Conservation (phyloP, 2,113 vertebrate species). For the Plectropomus leopardus region DNA sequence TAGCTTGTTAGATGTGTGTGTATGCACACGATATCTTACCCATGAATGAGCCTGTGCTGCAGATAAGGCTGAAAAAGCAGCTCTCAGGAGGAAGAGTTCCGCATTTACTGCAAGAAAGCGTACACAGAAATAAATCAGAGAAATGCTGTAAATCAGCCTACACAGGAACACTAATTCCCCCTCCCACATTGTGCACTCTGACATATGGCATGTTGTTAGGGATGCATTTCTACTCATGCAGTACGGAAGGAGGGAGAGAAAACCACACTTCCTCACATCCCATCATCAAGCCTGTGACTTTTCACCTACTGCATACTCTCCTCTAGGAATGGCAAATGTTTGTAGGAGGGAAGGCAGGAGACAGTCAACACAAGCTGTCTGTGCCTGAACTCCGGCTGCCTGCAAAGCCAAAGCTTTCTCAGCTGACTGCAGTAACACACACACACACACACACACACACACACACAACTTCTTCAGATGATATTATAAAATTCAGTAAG, state of each 20-base stretch:
- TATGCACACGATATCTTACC: slow-evolving; percentile 79
- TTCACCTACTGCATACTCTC: slow-evolving; percentile 68
- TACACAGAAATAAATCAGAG: slow-evolving; percentile 21
- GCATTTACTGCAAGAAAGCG: slow-evolving; percentile 87
- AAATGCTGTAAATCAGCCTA: neutral
- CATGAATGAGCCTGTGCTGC: slow-evolving; percentile 94
- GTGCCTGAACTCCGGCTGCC: slow-evolving; percentile 42
- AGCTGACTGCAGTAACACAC: slow-evolving; percentile 68
- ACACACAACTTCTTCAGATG: slow-evolving; percentile 29
- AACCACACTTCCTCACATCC: slow-evolving; percentile 30
- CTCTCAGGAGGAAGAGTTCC: slow-evolving; percentile 92
- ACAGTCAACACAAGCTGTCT: slow-evolving; percentile 65
- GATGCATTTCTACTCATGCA: slow-evolving; percentile 1
- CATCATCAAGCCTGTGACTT: slow-evolving; percentile 61
- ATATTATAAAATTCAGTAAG: neutral
- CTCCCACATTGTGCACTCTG: neutral
- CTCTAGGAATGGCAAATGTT: slow-evolving; percentile 72
- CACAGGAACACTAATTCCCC: neutral
- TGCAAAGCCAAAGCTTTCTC: slow-evolving; percentile 62
- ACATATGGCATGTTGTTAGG: neutral
- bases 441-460: slow-evolving; percentile 2
- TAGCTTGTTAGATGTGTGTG: neutral
- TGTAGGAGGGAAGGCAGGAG: slow-evolving; percentile 61
- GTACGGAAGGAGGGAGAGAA: neutral
- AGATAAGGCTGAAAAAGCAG: slow-evolving; percentile 96